Percentiles rank a stretch among this genome's conserved stretches.
phyloP scores from a whole-genome alignment of 2,888 invertebrate genomes.

The Tyria jacobaeae region DNA sequence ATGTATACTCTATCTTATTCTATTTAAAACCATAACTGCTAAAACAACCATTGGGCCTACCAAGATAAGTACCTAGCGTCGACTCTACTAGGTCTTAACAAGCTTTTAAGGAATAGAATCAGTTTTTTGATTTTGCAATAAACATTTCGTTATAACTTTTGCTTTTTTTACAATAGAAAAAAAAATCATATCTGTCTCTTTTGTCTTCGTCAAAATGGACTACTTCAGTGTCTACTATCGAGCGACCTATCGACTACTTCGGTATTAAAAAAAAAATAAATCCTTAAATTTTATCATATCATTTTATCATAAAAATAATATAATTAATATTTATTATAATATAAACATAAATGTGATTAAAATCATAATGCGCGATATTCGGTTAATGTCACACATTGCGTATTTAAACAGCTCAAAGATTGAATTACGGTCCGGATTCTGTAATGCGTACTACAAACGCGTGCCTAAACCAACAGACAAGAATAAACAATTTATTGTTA shows the following conservation, averaged over 20 bases:
- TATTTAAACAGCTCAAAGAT: slow-evolving; percentile 1
- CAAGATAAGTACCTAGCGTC: background rate
- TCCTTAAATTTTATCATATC: background rate
- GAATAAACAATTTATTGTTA: slow-evolving; percentile 62
- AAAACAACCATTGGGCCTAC: background rate
- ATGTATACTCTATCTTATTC: no score
- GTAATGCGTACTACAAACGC: slow-evolving; percentile 33
- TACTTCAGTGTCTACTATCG: background rate
- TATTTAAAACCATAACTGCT: background rate
- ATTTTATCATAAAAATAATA: background rate
- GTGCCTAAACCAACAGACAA: slow-evolving; percentile 50
- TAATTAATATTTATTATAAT: background rate
- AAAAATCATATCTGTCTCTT: background rate
- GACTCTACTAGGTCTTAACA: background rate
- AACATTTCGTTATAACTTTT: background rate
- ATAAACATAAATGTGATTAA: slow-evolving; percentile 9
- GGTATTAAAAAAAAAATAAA: background rate
- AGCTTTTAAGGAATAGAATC: background rate
- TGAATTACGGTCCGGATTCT: slow-evolving; percentile 24
- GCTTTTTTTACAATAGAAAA: background rate
- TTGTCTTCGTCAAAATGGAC: background rate
- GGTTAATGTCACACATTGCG: background rate
- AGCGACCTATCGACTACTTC: background rate
- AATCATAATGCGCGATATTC: slow-evolving; percentile 3
- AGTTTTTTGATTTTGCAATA: background rate